phyloP scores from a whole-genome alignment of 2,888 invertebrate genomes.

The Baronia brevicornis region DNA sequence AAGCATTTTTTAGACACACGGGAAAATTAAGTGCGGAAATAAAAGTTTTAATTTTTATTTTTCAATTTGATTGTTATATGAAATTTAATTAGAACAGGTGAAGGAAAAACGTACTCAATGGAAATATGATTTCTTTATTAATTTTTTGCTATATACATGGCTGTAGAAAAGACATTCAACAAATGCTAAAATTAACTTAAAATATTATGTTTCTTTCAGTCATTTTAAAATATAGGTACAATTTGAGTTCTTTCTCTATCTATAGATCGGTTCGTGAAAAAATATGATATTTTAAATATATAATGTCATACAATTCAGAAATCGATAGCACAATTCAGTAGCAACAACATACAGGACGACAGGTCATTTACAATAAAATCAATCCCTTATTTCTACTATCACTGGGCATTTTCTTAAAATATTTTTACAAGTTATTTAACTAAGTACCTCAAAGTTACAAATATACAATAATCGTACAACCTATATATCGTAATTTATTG shows the following conservation, averaged over 20 bases:
- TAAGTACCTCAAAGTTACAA: conserved; percentile 28
- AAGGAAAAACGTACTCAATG: conserved; percentile 29
- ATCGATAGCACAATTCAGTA: conserved; percentile 51
- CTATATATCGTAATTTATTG: conserved; percentile 55
- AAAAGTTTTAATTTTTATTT: too few relatives aligned
- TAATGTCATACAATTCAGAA: conserved; percentile 39
- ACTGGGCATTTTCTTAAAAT: conserved; percentile 63
- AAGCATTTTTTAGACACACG: too few relatives aligned
- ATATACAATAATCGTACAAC: conserved; percentile 63
- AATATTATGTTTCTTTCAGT: conserved; percentile 64
- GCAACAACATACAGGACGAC: conserved; percentile 46
- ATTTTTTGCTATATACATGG: conserved; percentile 66
- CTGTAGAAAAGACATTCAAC: conserved; percentile 67
- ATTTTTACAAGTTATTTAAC: conserved; percentile 40
- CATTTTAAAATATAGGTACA: conserved; percentile 45
- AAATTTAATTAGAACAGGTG: neutral
- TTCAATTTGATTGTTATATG: neutral
- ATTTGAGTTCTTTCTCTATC: conserved; percentile 40
- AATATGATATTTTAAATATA: conserved; percentile 42
- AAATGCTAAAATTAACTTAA: conserved; percentile 65
- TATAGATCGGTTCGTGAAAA: conserved; percentile 54
- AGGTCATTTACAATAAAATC: conserved; percentile 41
- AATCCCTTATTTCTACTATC: conserved; percentile 70
- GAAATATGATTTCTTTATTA: conserved; percentile 49
- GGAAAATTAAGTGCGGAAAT: too few relatives aligned